Conservation (phyloP, 2,888 invertebrate species). For the Gibbula magus region DNA sequence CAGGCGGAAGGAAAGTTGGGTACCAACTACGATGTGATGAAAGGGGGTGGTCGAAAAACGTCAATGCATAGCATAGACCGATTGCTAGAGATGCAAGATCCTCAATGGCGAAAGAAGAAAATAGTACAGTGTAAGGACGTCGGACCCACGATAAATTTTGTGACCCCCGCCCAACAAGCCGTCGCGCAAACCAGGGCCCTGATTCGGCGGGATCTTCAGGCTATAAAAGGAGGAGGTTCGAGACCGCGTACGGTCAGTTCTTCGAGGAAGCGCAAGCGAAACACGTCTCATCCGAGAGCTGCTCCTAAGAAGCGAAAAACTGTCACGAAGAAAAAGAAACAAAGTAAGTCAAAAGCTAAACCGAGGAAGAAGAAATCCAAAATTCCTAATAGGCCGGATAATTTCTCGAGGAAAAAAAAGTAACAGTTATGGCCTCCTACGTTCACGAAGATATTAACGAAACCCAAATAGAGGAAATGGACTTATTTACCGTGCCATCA, state of each 20-base stretch:
- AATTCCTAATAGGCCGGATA: background rate
- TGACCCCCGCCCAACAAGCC: background rate
- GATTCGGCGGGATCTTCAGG: background rate
- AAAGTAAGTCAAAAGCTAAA: background rate
- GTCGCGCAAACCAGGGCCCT: background rate
- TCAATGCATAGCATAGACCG: background rate
- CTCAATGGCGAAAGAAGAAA: background rate
- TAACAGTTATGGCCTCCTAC: background rate
- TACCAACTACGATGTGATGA: background rate
- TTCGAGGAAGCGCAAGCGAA: background rate
- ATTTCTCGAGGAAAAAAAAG: background rate
- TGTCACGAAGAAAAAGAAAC: too few species aligned
- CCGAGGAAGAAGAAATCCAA: background rate
- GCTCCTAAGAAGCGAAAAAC: background rate
- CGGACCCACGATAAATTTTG: background rate
- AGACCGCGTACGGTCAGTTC: background rate
- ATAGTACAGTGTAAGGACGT: background rate
- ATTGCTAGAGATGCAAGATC: background rate
- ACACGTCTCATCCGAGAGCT: background rate
- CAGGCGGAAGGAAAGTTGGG: background rate
- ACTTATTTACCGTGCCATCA: conserved; percentile 29
- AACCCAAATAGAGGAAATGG: conserved; percentile 9
- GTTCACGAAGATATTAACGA: background rate
- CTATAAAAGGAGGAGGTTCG: conserved; percentile 2
- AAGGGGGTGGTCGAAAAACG: background rate